Evolutionary conservation across 2,888 invertebrate genomes (phyloP).

Genomic region (Coremacera marginata): DNA sequence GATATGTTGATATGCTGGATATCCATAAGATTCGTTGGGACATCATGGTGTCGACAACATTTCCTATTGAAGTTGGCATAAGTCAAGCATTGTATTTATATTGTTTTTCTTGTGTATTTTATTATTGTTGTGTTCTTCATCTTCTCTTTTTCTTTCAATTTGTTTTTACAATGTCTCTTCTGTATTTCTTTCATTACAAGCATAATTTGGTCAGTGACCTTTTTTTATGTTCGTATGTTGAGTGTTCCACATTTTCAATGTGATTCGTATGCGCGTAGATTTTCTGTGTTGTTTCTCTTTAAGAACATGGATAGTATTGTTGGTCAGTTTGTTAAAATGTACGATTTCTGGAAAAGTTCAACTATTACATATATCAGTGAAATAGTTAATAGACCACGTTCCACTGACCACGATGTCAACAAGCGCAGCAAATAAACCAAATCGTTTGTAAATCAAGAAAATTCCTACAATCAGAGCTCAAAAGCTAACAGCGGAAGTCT

Average conservation of each 20-base stretch:
- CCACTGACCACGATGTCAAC: too few species aligned
- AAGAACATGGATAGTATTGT: too few species aligned
- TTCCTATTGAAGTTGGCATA: slow-evolving; percentile 24
- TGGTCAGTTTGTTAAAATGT: too few species aligned
- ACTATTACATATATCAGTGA: too few species aligned
- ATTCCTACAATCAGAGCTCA: too few species aligned
- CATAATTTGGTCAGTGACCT: slow-evolving; percentile 69
- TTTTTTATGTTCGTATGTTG: slow-evolving; percentile 49
- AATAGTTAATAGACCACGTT: too few species aligned
- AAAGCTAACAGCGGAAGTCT: too few species aligned
- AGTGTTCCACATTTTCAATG: slow-evolving; percentile 49
- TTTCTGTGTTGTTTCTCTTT: background rate
- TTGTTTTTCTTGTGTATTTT: slow-evolving; percentile 10
- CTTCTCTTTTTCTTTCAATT: slow-evolving; percentile 1
- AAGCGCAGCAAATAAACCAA: too few species aligned
- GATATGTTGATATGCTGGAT: slow-evolving; percentile 21
- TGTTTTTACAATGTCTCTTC: slow-evolving; percentile 26
- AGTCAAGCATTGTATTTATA: slow-evolving; percentile 21
- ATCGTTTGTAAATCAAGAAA: too few species aligned
- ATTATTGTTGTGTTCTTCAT: slow-evolving; percentile 14
- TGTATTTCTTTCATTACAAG: slow-evolving; percentile 11
- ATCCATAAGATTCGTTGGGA: slow-evolving; percentile 3
- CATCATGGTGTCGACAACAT: slow-evolving; percentile 5
- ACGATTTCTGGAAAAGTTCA: too few species aligned
- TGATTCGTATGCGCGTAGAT: background rate